These are phyloP conservation scores for Caenorhabditis latens DNA, from an alignment of 1,140 invertebrate species.

Conservation along the genomic window DNA sequence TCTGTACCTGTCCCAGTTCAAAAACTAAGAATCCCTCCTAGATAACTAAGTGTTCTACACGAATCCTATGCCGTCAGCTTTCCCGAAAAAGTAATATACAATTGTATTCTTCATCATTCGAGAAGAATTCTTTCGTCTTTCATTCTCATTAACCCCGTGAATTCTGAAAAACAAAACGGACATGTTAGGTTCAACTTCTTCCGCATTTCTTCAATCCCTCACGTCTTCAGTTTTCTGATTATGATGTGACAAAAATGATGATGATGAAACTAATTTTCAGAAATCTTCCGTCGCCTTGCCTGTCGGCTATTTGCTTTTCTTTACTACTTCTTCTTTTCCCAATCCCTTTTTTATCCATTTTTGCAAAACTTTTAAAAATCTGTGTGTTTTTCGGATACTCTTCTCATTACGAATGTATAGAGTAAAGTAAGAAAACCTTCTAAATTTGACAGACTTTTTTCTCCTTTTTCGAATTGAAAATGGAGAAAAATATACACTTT, in stretches of 20 bases:
- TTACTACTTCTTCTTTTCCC: not conserved
- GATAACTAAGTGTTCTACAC: too few relatives aligned
- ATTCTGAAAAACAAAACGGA: not conserved
- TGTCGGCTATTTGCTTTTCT: constrained; percentile 49
- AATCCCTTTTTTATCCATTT: not conserved
- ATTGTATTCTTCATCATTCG: too few relatives aligned
- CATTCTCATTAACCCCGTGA: too few relatives aligned
- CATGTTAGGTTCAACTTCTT: not conserved
- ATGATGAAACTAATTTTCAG: constrained; percentile 18
- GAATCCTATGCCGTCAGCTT: too few relatives aligned
- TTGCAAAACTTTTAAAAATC: constrained; percentile 23
- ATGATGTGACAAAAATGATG: not conserved
- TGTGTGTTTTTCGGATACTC: not conserved
- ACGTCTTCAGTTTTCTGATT: not conserved
- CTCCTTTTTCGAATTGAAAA: too few relatives aligned
- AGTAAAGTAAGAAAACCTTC: not conserved
- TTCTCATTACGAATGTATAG: constrained; percentile 30
- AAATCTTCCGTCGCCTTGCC: not conserved
- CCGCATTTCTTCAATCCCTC: not conserved
- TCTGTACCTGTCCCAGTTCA: too few relatives aligned
- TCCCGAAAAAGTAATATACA: too few relatives aligned
- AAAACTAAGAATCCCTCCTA: too few relatives aligned
- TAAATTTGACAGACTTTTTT: constrained; percentile 7
- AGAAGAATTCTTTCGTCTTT: not conserved
- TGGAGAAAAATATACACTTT: not conserved